phyloP scores from a whole-genome alignment of 2,888 invertebrate species.

The Drosophila siamana region DNA sequence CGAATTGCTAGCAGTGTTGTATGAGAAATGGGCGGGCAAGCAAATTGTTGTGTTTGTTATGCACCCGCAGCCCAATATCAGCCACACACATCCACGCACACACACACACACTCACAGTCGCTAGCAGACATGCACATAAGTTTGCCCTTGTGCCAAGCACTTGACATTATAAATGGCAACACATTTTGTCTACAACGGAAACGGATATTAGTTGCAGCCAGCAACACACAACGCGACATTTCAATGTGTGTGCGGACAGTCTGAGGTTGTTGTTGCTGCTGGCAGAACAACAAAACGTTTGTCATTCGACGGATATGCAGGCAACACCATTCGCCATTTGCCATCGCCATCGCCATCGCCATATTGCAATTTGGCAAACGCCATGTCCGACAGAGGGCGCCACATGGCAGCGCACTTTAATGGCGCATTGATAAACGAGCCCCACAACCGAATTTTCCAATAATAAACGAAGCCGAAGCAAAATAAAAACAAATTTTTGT shows the following conservation, averaged over 20 bases:
- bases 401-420: constrained; percentile 72
- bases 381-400: constrained; percentile 60
- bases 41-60: constrained; percentile 62
- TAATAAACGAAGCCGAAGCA: constrained; percentile 42
- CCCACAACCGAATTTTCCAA: constrained; percentile 35
- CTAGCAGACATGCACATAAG: constrained; percentile 5
- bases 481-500: constrained; percentile 36
- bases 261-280: constrained; percentile 37
- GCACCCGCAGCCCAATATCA: constrained; percentile 40
- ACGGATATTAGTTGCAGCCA: constrained; percentile 83
- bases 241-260: constrained; percentile 56
- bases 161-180: constrained; percentile 82
- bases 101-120: constrained; percentile 5
- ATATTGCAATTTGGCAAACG: constrained; percentile 75
- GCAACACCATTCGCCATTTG: constrained; percentile 52
- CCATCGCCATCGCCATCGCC: constrained; percentile 40
- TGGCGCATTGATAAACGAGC: constrained; percentile 76
- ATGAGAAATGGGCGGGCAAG: constrained; percentile 35
- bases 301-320: constrained; percentile 73
- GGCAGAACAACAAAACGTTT: constrained; percentile 72
- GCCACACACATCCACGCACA: constrained; percentile 15
- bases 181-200: constrained; percentile 84
- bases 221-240: constrained; percentile 45
- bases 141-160: constrained; percentile 60
- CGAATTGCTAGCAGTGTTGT: constrained; percentile 34